These are phyloP conservation scores for Acrobasis consociella DNA, from an alignment of 2,888 invertebrate species.

Conservation along the genomic window DNA sequence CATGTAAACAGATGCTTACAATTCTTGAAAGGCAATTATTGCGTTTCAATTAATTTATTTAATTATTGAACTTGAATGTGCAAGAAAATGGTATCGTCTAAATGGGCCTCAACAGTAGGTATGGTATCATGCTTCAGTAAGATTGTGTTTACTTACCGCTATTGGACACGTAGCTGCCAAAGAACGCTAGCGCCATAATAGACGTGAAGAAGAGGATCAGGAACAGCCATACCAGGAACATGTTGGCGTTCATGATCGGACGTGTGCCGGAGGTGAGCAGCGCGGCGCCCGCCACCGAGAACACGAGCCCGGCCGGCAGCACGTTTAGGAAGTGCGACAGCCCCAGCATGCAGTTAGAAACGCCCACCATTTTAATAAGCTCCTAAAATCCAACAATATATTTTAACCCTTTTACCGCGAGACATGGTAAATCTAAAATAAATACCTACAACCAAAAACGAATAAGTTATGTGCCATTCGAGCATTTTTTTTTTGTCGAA, in stretches of 20 bases:
- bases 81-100: too few relatives aligned
- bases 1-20: too few relatives aligned
- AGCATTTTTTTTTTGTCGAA: too few relatives aligned
- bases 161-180: conserved; percentile 84
- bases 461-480: too few relatives aligned
- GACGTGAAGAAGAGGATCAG: conserved; percentile 83
- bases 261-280: conserved; percentile 55
- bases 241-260: conserved; percentile 79
- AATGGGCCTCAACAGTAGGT: too few relatives aligned
- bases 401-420: too few relatives aligned
- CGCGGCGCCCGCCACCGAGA: conserved; percentile 62
- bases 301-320: conserved; percentile 79
- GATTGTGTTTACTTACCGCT: conserved; percentile 72
- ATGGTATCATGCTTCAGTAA: too few relatives aligned
- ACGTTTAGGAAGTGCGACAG: conserved; percentile 86
- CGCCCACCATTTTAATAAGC: conserved; percentile 90
- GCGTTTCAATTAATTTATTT: too few relatives aligned
- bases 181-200: conserved; percentile 84
- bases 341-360: conserved; percentile 85
- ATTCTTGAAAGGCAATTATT: too few relatives aligned
- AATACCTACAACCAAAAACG: too few relatives aligned
- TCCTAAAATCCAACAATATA: conserved; percentile 75
- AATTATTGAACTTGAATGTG: too few relatives aligned
- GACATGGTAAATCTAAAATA: too few relatives aligned
- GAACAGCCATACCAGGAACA: conserved; percentile 80